Evolutionary conservation across 2,888 invertebrate species (phyloP).

Genomic region (Drosophila neotestacea): DNA sequence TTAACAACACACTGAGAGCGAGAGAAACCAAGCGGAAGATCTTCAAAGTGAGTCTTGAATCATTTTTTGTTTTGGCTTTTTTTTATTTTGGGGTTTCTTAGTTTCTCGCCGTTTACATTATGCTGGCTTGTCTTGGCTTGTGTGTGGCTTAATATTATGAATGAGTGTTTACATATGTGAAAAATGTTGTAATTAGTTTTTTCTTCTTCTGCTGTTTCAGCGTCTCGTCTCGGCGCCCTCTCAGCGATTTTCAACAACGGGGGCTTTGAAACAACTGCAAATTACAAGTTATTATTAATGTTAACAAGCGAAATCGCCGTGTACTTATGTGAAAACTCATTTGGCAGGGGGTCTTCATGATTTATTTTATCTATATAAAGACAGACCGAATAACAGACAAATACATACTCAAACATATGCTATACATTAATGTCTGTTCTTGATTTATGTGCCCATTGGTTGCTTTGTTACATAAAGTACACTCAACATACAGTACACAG

Average conservation of each 20-base stretch:
- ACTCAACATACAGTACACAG: neutral
- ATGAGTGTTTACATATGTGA: slow-evolving; percentile 82
- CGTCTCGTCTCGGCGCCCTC: slow-evolving; percentile 38
- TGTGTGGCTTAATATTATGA: slow-evolving; percentile 73
- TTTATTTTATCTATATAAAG: slow-evolving; percentile 18
- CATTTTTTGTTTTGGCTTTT: slow-evolving; percentile 34
- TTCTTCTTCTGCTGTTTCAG: slow-evolving; percentile 26
- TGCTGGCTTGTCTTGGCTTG: slow-evolving; percentile 70
- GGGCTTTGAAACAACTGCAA: slow-evolving; percentile 72
- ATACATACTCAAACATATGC: slow-evolving; percentile 16
- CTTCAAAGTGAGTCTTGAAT: slow-evolving; percentile 72
- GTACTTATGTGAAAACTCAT: slow-evolving; percentile 73
- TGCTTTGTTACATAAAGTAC: slow-evolving; percentile 38
- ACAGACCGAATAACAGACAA: slow-evolving; percentile 17
- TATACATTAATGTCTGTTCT: slow-evolving; percentile 71
- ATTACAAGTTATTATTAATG: slow-evolving; percentile 82
- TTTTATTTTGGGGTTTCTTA: slow-evolving; percentile 40
- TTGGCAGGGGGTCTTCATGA: slow-evolving; percentile 71
- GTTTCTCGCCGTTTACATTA: slow-evolving; percentile 71
- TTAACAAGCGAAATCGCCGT: slow-evolving; percentile 81
- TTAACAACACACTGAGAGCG: slow-evolving; percentile 74
- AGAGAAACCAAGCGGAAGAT: slow-evolving; percentile 76
- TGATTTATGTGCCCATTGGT: slow-evolving; percentile 65
- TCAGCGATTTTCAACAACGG: slow-evolving; percentile 77
- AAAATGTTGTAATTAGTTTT: slow-evolving; percentile 82